A percentile compares a stretch with the other conserved stretches of the same genome.
Conservation (phyloP, 2,888 invertebrate species). For the Idaea aversata region DNA sequence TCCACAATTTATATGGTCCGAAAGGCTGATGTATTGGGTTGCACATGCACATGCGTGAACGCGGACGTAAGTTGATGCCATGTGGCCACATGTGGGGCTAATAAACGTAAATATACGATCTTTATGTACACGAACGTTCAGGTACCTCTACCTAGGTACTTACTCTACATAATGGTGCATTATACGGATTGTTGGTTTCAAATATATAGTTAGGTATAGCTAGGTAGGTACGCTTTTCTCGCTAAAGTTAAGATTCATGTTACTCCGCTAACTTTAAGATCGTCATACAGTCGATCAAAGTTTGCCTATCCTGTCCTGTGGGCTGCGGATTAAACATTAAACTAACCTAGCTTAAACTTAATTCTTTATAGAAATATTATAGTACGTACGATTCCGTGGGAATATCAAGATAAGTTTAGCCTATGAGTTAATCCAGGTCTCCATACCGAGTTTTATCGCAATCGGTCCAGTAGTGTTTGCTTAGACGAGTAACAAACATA, state of each 20-base stretch:
- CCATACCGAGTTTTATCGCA: no score
- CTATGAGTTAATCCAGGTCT: no score
- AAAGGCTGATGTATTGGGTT: neutral
- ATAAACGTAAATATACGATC: neutral
- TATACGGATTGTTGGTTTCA: neutral
- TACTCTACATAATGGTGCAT: neutral
- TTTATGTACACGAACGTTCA: slow-evolving; percentile 3
- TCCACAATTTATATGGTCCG: neutral
- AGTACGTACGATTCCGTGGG: no score
- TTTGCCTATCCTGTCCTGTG: no score
- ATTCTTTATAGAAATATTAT: no score
- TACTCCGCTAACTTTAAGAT: neutral
- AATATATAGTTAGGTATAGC: neutral
- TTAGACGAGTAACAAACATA: no score
- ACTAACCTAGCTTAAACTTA: no score
- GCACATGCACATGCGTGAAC: neutral
- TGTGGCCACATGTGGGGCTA: neutral
- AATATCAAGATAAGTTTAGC: no score
- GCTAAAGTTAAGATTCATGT: neutral
- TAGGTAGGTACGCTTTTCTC: neutral
- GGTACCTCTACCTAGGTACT: neutral
- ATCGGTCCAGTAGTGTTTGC: no score
- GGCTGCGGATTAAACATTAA: no score
- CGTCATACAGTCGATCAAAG: neutral
- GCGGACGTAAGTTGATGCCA: neutral